Evolutionary conservation across 2,113 vertebrate species (phyloP).

Genomic region (Apistogramma diplotaenia): DNA sequence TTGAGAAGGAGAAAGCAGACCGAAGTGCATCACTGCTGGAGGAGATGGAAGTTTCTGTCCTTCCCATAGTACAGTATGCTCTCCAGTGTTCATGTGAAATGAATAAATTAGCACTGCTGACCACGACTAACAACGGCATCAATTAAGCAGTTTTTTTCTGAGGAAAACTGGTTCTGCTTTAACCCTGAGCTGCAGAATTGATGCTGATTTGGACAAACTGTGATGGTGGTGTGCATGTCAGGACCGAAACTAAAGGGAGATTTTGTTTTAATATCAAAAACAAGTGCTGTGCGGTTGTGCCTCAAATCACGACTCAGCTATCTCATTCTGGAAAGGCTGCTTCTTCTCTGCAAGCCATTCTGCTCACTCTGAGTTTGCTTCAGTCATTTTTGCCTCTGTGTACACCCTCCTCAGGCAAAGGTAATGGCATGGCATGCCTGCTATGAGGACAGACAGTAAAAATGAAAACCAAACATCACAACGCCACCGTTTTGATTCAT

Average conservation of each 20-base stretch:
- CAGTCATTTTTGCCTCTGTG: constrained; percentile 24
- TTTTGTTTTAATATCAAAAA: constrained; percentile 25
- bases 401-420: constrained; percentile 22
- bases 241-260: not conserved
- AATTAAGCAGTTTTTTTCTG: not conserved
- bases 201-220: not conserved
- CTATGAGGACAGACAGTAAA: constrained; percentile 34
- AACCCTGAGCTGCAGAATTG: not conserved
- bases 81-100: constrained; percentile 3
- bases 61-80: not conserved
- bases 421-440: constrained; percentile 21
- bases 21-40: constrained; percentile 25
- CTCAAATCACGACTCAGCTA: constrained; percentile 19
- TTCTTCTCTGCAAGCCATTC: constrained; percentile 29
- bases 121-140: not conserved
- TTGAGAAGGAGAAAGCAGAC: constrained; percentile 18
- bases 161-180: constrained; percentile 1
- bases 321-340: not conserved
- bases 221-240: not conserved
- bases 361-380: constrained; percentile 24
- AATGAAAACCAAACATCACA: constrained; percentile 35
- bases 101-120: constrained; percentile 33
- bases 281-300: not conserved
- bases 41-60: constrained; percentile 19
- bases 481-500: constrained; percentile 1